phyloP scores from a whole-genome alignment of 2,888 invertebrate genomes.

The Volucella zonaria region DNA sequence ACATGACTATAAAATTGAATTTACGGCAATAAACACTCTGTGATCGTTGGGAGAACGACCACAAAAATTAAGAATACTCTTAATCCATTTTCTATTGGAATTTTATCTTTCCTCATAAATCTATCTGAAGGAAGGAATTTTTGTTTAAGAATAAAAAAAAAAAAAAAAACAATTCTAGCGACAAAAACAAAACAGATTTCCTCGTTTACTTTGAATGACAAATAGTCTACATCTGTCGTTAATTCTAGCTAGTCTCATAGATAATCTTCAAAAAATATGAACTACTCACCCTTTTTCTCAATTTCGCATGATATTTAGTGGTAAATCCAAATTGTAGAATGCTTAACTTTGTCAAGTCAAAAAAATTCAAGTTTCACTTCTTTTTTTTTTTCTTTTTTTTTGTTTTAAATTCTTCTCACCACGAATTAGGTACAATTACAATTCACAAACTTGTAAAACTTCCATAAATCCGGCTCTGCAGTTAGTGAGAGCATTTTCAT shows the following conservation, averaged over 20 bases:
- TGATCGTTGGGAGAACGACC: constrained; percentile 27
- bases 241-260: background rate
- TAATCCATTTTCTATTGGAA: constrained; percentile 12
- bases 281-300: constrained; percentile 57
- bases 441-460: constrained; percentile 51
- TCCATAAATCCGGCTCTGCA: constrained; percentile 28
- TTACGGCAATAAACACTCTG: constrained; percentile 66
- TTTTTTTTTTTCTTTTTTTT: constrained; percentile 6
- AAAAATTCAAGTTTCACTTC: no score
- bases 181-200: constrained; percentile 7
- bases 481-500: constrained; percentile 57
- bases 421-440: constrained; percentile 34
- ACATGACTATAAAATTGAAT: constrained; percentile 66
- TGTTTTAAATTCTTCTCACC: constrained; percentile 46
- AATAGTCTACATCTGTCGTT: constrained; percentile 50
- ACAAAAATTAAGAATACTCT: constrained; percentile 51
- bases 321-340: constrained; percentile 54
- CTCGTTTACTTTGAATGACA: constrained; percentile 11
- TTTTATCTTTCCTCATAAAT: constrained; percentile 12
- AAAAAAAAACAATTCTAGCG: constrained; percentile 23
- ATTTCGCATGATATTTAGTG: constrained; percentile 35
- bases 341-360: no score
- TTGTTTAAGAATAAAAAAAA: constrained; percentile 29
- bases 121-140: background rate
- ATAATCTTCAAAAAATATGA: constrained; percentile 18